phyloP scores from a whole-genome alignment of 2,113 vertebrate species.

The Saccopteryx bilineata region DNA sequence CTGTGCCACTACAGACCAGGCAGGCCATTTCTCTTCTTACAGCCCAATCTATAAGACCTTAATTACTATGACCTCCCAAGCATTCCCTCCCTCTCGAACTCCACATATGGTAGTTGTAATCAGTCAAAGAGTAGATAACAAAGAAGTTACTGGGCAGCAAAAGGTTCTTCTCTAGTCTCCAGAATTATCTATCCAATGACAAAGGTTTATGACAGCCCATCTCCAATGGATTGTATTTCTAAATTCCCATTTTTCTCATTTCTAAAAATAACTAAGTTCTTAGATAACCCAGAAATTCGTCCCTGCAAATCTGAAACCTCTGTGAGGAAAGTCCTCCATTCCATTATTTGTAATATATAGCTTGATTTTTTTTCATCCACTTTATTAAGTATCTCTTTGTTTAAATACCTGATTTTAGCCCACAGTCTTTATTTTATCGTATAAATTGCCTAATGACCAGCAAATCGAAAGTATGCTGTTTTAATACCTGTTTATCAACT shows the following conservation, averaged over 20 bases:
- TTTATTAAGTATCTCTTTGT: background rate
- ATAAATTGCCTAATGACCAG: background rate
- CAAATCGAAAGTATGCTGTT: background rate
- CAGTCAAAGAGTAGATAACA: background rate
- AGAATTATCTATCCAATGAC: background rate
- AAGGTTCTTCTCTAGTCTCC: background rate
- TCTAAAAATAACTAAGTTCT: slow-evolving; percentile 36
- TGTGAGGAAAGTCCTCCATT: background rate
- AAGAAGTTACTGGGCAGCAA: background rate
- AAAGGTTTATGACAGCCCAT: background rate
- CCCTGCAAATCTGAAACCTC: background rate
- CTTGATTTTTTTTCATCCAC: background rate
- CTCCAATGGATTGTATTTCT: background rate
- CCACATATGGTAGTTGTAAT: background rate
- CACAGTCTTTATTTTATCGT: slow-evolving; percentile 1
- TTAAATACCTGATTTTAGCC: slow-evolving; percentile 1
- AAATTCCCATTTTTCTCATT: slow-evolving; percentile 2
- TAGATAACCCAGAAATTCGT: background rate
- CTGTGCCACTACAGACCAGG: no score
- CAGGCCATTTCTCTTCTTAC: background rate
- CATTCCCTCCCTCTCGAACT: background rate
- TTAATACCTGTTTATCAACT: background rate
- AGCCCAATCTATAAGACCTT: background rate
- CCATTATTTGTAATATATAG: background rate
- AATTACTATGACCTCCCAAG: background rate